These are phyloP conservation scores for Meloidogyne hapla DNA, from an alignment of 1,140 invertebrate genomes.

Conservation along the genomic window DNA sequence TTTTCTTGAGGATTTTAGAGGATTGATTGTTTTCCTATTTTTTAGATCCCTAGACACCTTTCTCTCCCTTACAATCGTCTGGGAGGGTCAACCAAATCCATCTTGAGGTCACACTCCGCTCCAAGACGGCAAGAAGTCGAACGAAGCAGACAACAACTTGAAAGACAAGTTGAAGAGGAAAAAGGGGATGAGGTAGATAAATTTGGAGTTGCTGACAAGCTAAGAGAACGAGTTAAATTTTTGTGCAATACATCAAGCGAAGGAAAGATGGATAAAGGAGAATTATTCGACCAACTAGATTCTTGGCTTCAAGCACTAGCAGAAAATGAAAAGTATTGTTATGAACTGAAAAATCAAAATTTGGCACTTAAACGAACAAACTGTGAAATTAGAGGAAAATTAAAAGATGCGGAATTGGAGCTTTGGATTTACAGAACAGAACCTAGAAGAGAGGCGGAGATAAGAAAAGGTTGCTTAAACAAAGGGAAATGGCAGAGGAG, in stretches of 20 bases:
- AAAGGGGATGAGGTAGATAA: not conserved
- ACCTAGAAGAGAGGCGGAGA: conserved; percentile 35
- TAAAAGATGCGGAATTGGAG: conserved; percentile 36
- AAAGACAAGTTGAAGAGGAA: not conserved
- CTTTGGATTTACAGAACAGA: conserved; percentile 44
- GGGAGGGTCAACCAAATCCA: not conserved
- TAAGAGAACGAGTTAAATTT: not conserved
- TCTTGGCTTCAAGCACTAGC: conserved; percentile 15
- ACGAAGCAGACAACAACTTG: not conserved
- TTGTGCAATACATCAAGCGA: not conserved
- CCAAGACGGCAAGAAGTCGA: not conserved
- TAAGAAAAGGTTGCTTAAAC: not conserved
- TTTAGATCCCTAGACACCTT: not conserved
- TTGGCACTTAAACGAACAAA: conserved; percentile 1
- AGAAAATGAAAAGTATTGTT: not conserved
- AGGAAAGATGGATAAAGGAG: not conserved
- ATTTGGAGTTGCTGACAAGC: not conserved
- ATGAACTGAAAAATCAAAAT: not conserved
- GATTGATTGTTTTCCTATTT: not conserved
- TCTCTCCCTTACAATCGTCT: not conserved
- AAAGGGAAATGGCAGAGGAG: not conserved
- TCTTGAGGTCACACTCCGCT: not conserved
- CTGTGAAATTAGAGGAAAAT: conserved; percentile 12
- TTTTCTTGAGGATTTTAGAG: not conserved
- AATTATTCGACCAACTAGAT: conserved; percentile 19